phyloP scores from a whole-genome alignment of 1,140 invertebrate species.

The Heliothis virescens region DNA sequence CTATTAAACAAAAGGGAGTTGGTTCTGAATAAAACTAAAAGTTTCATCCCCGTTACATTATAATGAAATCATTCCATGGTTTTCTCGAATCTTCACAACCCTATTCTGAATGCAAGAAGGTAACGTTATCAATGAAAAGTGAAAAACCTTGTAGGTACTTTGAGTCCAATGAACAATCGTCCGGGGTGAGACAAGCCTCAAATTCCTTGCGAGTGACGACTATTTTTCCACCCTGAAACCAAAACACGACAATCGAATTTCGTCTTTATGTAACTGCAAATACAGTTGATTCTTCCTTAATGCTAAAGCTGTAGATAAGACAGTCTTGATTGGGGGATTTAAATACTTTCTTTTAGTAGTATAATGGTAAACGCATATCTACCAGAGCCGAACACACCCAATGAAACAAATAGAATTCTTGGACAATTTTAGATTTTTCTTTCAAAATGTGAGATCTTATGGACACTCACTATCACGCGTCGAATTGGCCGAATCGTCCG shows the following conservation, averaged over 20 bases:
- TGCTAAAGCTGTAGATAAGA: not conserved
- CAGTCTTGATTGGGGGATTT: not conserved
- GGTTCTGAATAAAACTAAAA: too few species aligned
- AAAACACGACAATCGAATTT: not conserved
- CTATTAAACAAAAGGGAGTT: too few species aligned
- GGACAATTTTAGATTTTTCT: too few species aligned
- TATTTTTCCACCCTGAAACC: not conserved
- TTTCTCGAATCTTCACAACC: not conserved
- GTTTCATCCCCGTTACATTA: not conserved
- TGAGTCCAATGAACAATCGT: slow-evolving; percentile 30
- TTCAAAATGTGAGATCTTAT: too few species aligned
- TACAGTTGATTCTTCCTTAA: not conserved
- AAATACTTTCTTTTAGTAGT: slow-evolving; percentile 7
- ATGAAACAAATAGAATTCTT: too few species aligned
- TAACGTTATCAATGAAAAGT: slow-evolving; percentile 20
- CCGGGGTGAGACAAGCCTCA: slow-evolving; percentile 35
- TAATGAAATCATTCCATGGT: not conserved
- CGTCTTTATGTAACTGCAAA: not conserved
- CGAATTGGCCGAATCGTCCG: too few species aligned
- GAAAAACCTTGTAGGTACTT: slow-evolving; percentile 31
- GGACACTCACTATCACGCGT: too few species aligned
- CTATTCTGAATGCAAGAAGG: slow-evolving; percentile 27
- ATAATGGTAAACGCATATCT: not conserved
- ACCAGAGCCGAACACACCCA: too few species aligned
- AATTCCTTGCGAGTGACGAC: slow-evolving; percentile 16